Conservation (phyloP, 1,140 invertebrate species). For the Lasaia peninsularis region DNA sequence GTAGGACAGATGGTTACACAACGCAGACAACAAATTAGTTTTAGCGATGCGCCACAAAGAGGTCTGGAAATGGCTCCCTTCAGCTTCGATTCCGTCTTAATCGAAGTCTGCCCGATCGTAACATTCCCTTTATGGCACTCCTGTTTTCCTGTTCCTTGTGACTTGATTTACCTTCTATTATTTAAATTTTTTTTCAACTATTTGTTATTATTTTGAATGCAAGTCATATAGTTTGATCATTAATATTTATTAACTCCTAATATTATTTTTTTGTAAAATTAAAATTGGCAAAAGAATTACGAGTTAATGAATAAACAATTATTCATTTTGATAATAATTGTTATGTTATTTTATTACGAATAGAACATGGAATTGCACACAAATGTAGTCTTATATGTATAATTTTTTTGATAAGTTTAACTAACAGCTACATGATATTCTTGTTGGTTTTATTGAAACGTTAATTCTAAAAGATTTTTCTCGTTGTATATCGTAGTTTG, state of each 20-base stretch:
- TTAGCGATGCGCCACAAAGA: slow-evolving; percentile 34
- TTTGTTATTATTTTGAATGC: too few relatives aligned
- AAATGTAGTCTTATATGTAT: too few relatives aligned
- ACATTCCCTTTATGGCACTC: slow-evolving; percentile 41
- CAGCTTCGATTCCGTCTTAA: slow-evolving; percentile 38
- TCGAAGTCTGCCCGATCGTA: slow-evolving; percentile 51
- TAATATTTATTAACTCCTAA: too few relatives aligned
- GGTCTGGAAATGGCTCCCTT: slow-evolving; percentile 44
- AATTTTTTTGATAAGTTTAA: not conserved
- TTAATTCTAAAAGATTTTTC: slow-evolving; percentile 50
- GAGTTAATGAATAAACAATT: too few relatives aligned
- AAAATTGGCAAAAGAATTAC: too few relatives aligned
- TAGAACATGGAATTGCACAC: too few relatives aligned
- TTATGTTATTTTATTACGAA: too few relatives aligned
- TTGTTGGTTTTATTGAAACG: slow-evolving; percentile 48
- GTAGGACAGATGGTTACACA: slow-evolving; percentile 1
- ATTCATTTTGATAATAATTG: too few relatives aligned
- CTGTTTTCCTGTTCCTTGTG: slow-evolving; percentile 41
- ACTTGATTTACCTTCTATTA: slow-evolving; percentile 66
- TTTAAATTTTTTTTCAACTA: slow-evolving; percentile 18
- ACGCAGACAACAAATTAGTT: slow-evolving; percentile 57
- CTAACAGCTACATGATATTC: not conserved
- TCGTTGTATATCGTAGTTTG: slow-evolving; percentile 39
- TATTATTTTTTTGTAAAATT: too few relatives aligned
- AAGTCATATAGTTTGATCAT: too few relatives aligned